Conservation (phyloP, 2,888 invertebrate species). For the Diarsia dahlii region DNA sequence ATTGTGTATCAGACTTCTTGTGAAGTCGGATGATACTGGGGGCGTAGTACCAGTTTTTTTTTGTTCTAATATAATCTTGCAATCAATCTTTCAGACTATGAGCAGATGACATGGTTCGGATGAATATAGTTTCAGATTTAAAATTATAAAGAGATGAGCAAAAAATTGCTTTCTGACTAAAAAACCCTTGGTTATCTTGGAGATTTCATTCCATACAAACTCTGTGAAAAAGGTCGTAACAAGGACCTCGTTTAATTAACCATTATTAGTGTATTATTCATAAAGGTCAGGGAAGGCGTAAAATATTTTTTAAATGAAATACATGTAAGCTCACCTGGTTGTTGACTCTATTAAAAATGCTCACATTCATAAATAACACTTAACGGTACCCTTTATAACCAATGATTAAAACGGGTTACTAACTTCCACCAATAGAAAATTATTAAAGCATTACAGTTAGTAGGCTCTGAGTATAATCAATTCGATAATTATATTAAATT, state of each 20-base stretch:
- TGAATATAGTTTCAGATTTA: background rate
- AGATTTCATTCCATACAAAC: background rate
- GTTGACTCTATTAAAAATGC: conserved; percentile 95
- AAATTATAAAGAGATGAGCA: background rate
- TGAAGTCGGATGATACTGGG: background rate
- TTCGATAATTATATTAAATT: background rate
- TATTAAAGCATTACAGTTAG: conserved; percentile 47
- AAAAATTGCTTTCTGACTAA: background rate
- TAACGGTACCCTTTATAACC: conserved; percentile 84
- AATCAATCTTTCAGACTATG: too few species aligned
- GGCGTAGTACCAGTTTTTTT: conserved; percentile 1
- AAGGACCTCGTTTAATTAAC: background rate
- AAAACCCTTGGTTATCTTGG: background rate
- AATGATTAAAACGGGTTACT: conserved; percentile 67
- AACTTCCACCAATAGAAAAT: conserved; percentile 47
- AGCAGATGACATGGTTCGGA: too few species aligned
- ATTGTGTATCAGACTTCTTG: background rate
- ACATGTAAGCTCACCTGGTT: conserved; percentile 91
- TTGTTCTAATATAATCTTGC: too few species aligned
- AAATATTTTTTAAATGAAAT: background rate
- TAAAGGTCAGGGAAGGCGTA: background rate
- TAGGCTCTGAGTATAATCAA: background rate
- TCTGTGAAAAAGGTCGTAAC: background rate
- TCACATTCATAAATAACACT: conserved; percentile 94
- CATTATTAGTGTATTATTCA: background rate